Conservation (phyloP, 2,797 vertebrate genomes). For the Phataginus tetradactyla region DNA sequence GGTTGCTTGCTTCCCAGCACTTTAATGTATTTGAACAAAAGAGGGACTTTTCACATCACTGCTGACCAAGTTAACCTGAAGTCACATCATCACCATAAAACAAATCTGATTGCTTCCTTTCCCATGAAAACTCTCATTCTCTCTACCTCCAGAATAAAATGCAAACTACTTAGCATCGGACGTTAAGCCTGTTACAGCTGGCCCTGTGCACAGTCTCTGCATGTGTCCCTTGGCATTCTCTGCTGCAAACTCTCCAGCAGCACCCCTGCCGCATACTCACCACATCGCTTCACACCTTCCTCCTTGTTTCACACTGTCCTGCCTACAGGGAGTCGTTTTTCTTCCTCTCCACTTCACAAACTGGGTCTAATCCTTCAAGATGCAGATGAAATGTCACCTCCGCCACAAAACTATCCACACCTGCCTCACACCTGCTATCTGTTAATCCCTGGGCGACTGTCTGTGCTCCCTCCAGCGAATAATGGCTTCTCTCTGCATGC, state of each 20-base stretch:
- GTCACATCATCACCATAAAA: background rate
- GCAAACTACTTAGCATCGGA: background rate
- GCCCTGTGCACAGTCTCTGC: rapidly evolving
- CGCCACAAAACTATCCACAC: background rate
- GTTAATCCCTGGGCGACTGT: background rate
- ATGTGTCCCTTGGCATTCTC: background rate
- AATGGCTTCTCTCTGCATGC: background rate
- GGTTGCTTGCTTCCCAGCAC: background rate
- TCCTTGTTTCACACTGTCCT: background rate
- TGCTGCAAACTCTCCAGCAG: background rate
- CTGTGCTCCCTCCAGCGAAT: background rate
- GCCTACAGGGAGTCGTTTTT: background rate
- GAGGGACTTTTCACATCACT: background rate
- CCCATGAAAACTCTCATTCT: background rate
- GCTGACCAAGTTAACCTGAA: background rate
- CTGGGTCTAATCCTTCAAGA: background rate
- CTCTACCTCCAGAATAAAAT: background rate
- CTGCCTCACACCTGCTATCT: background rate
- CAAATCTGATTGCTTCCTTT: background rate
- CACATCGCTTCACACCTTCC: background rate
- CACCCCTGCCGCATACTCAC: background rate
- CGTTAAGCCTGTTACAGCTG: background rate
- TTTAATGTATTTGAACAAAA: background rate
- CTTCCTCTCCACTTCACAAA: background rate
- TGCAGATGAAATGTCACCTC: background rate